Conservation (phyloP, 2,113 vertebrate genomes). For the Azemiops feae region DNA sequence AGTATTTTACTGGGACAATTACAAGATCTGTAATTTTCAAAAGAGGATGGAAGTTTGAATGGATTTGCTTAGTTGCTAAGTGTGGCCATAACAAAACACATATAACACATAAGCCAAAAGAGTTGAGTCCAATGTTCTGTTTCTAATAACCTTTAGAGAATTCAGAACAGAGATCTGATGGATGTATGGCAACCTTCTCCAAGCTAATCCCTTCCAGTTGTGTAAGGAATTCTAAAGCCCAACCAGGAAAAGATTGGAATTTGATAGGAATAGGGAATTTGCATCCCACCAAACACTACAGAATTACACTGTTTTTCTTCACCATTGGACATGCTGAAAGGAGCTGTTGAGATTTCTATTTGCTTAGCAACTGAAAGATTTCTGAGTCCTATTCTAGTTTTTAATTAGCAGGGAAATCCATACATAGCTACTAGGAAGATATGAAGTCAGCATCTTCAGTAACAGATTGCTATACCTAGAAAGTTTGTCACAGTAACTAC, state of each 20-base stretch:
- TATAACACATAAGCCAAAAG: background rate
- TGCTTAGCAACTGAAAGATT: background rate
- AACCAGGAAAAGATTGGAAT: background rate
- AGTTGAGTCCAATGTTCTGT: background rate
- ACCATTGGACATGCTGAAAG: background rate
- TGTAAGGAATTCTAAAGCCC: background rate
- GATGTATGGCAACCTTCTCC: background rate
- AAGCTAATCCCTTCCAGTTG: background rate
- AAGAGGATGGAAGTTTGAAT: conserved; percentile 38
- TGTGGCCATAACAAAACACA: background rate
- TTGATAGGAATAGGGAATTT: background rate
- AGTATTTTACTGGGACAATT: conserved; percentile 53
- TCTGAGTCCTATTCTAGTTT: background rate
- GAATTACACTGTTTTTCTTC: background rate
- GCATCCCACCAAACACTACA: background rate
- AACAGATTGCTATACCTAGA: background rate
- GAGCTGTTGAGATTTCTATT: background rate
- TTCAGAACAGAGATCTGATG: background rate
- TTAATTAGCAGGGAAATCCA: background rate
- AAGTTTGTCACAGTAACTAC: background rate
- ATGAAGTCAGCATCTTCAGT: background rate
- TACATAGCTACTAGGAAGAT: background rate
- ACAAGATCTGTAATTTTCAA: conserved; percentile 40
- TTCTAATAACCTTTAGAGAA: background rate
- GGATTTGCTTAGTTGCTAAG: background rate